Conservation (phyloP, 2,113 vertebrate species). For the Salvelinus namaycush region DNA sequence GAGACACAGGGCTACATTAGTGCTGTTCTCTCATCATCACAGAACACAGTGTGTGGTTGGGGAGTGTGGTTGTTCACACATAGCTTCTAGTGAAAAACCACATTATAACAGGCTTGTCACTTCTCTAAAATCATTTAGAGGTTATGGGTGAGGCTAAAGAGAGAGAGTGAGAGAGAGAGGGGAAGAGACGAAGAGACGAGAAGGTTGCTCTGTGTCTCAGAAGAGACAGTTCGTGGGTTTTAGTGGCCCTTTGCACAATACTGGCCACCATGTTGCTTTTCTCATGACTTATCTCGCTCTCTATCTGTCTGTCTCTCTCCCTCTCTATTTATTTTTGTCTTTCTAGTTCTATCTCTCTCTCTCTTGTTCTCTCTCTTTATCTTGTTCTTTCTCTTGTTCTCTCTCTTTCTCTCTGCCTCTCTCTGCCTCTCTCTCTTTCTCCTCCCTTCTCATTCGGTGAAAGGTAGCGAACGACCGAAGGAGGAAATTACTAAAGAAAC, state of each 20-base stretch:
- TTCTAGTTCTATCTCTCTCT: slow-evolving; percentile 7
- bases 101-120: neutral
- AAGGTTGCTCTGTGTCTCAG: slow-evolving; percentile 13
- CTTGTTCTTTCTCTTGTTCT: neutral
- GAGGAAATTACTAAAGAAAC: slow-evolving; percentile 71
- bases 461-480: slow-evolving; percentile 44
- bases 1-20: neutral
- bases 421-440: neutral
- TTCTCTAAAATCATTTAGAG: slow-evolving; percentile 8
- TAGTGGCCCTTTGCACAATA: slow-evolving; percentile 37
- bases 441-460: slow-evolving; percentile 40
- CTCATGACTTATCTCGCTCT: slow-evolving; percentile 41
- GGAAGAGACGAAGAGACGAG: neutral
- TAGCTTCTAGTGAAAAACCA: neutral
- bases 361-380: slow-evolving; percentile 8
- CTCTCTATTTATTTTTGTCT: neutral
- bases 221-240: slow-evolving; percentile 12
- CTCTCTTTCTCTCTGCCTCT: slow-evolving; percentile 33
- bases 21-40: neutral
- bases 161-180: neutral
- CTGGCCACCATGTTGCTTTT: slow-evolving; percentile 40
- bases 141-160: neutral
- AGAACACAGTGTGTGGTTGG: neutral
- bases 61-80: slow-evolving; percentile 1
- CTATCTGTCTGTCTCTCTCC: slow-evolving; percentile 20